Conservation (phyloP, 2,888 invertebrate genomes). For the Leptothorax acervorum region DNA sequence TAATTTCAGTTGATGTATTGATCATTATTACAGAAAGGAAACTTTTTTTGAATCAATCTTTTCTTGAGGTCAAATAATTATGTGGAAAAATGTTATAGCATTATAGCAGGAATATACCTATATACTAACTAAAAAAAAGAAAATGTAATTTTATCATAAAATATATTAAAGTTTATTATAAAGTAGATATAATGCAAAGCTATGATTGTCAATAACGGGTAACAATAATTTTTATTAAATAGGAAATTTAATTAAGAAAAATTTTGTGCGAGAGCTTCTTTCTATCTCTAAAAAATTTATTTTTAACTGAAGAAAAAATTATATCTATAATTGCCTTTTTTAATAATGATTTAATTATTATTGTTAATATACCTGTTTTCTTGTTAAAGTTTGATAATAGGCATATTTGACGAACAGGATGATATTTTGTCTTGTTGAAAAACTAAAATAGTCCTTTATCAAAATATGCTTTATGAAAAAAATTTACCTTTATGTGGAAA, state of each 20-base stretch:
- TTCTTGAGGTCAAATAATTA: background rate
- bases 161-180: conserved; percentile 3
- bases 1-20: background rate
- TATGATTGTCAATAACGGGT: background rate
- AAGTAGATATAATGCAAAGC: background rate
- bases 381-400: background rate
- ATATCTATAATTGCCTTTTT: background rate
- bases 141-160: background rate
- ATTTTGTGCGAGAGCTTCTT: background rate
- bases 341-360: background rate
- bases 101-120: background rate
- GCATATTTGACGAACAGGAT: background rate
- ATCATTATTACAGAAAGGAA: background rate
- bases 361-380: background rate
- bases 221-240: conserved; percentile 2
- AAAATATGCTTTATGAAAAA: background rate
- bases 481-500: background rate
- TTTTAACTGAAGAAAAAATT: background rate
- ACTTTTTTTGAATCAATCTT: background rate
- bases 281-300: background rate
- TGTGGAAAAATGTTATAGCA: background rate
- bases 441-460: background rate
- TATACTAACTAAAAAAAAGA: background rate
- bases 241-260: background rate
- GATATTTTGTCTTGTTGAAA: background rate